Base-by-base conservation (phyloP, 2,113 vertebrate genomes). In the Hyaena hyaena region DNA sequence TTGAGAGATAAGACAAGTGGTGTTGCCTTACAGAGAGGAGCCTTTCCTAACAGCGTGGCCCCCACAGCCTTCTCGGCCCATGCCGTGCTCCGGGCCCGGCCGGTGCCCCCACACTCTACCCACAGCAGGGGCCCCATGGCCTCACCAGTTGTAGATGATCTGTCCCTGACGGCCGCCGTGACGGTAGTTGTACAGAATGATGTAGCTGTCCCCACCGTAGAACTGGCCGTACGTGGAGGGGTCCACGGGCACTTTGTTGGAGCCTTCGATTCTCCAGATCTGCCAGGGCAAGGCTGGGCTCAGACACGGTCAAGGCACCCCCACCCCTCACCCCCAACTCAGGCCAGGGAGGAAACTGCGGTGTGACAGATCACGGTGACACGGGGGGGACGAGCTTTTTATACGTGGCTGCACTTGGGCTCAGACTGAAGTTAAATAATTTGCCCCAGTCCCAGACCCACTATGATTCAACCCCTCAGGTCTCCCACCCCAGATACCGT, bases 101-200 rank as follows among this genome's bases (percentile, higher is more conserved):
- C 33, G 53, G 12, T 11, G 28, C 28, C 26, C 17, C n/a, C 43
- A 16, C 73, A 4, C 12, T 33, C 39, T 3, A 1, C 65, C 26
- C 65, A 66, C 24, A 8, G 23, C 39, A 2, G 35, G 0, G 87
- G 50, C 14, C 23, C 71, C 85, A 21, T 24, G 14, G 0, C 65
- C 99, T 99, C 98, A 99, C 99, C 99, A 99, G 97, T 99, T 99
- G 98, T 99, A 99, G 97, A 99, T 99, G 88, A 99, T 99, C 98
- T 99, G 99, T 79, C 99, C 99, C 83, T 98, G 99, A 17, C 99
- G 99, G 91, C 98, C 99, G 0, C 98, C 98, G 0, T 99, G 99
- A 11, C 88, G 98, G 97, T 99, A 99, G 96, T 99, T 98, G 90
- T 99, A 99, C 43, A 99, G 98, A 98, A 99, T 99, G 97, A 99